Conservation (phyloP, 2,797 vertebrate species). For the Falco concolor region DNA sequence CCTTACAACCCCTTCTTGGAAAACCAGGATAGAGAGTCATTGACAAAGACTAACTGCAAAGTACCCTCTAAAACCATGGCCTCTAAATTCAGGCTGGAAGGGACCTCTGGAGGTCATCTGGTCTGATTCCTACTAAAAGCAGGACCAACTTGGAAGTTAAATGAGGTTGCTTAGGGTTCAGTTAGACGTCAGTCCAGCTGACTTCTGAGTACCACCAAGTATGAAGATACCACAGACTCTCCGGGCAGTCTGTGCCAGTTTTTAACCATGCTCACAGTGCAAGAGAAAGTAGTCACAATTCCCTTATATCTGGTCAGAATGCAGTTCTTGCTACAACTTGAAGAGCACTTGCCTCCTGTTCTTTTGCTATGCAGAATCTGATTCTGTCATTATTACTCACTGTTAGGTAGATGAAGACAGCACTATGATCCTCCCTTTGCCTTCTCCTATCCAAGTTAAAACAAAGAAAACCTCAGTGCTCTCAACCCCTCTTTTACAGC, state of each 20-base stretch:
- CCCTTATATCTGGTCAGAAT: neutral
- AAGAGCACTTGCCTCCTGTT: neutral
- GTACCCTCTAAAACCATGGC: neutral
- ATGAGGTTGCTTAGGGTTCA: neutral
- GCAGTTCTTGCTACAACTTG: neutral
- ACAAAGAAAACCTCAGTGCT: accelerated
- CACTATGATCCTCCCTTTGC: neutral
- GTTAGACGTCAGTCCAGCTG: neutral
- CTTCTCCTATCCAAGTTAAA: neutral
- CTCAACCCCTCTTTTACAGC: neutral
- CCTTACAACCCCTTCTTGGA: neutral
- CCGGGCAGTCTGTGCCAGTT: neutral
- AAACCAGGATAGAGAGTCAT: neutral
- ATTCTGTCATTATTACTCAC: neutral
- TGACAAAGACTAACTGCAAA: neutral
- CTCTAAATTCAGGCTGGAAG: neutral
- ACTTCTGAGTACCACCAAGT: neutral
- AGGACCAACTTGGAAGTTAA: neutral
- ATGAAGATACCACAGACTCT: neutral
- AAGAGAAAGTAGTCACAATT: neutral
- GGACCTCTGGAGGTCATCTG: neutral
- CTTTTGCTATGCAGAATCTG: neutral
- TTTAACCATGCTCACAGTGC: neutral
- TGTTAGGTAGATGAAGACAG: neutral
- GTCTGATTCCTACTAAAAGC: neutral